A percentile compares a stretch with the other conserved stretches of the same genome.
phyloP scores from a whole-genome alignment of 92 coral and sea anemone genomes.

The Actinostola sp. region DNA sequence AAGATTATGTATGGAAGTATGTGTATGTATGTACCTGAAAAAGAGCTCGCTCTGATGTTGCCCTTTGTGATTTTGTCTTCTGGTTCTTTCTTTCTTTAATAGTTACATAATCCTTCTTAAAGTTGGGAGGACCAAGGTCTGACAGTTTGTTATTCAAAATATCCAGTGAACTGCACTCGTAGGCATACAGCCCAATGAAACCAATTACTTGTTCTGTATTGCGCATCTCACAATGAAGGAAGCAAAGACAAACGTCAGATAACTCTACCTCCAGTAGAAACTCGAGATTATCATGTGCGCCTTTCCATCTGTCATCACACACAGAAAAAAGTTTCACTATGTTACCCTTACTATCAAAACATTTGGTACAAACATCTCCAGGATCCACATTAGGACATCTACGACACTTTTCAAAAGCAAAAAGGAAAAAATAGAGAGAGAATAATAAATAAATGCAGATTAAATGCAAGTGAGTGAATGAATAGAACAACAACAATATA shows the following conservation, averaged over 20 bases:
- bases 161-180: neutral
- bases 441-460: too few relatives aligned
- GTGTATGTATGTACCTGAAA: slow-evolving; percentile 2
- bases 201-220: slow-evolving; percentile 1
- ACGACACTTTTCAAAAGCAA: too few relatives aligned
- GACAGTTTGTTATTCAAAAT: neutral
- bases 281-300: too few relatives aligned
- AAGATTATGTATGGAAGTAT: too few relatives aligned
- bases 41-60: slow-evolving; percentile 28
- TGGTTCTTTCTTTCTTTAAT: slow-evolving; percentile 8
- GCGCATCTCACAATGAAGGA: slow-evolving; percentile 5
- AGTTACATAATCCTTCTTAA: neutral
- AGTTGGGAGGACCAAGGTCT: slow-evolving; percentile 5
- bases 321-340: too few relatives aligned
- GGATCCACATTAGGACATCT: too few relatives aligned
- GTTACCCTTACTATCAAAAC: too few relatives aligned
- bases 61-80: slow-evolving; percentile 6
- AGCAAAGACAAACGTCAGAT: neutral
- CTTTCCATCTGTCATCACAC: too few relatives aligned
- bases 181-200: slow-evolving; percentile 9
- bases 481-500: too few relatives aligned
- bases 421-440: too few relatives aligned
- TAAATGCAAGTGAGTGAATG: too few relatives aligned
- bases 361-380: too few relatives aligned
- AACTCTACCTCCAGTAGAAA: neutral